Evolutionary conservation across 1,140 invertebrate genomes (phyloP).

Genomic region (Trichonephila clavipes): DNA sequence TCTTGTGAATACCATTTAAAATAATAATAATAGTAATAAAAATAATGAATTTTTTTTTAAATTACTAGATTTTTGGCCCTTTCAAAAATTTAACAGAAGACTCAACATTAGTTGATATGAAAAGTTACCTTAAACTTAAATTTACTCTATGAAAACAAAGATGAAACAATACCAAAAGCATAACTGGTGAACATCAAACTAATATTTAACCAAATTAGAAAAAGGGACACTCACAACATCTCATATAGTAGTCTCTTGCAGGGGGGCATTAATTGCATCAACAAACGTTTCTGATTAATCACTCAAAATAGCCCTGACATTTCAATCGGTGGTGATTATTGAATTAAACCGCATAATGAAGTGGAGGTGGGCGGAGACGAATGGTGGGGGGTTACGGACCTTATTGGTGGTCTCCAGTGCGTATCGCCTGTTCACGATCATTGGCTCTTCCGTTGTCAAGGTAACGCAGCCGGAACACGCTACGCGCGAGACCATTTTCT

Average conservation of each 20-base stretch:
- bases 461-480: conserved; percentile 19
- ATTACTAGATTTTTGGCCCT: no score
- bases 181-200: not conserved
- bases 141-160: no score
- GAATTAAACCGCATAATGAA: conserved; percentile 68
- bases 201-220: not conserved
- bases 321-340: conserved; percentile 44
- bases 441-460: conserved; percentile 65
- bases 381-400: not conserved
- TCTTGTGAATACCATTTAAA: no score
- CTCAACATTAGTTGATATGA: no score
- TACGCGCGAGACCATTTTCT: conserved; percentile 35
- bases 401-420: conserved; percentile 57
- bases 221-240: not conserved
- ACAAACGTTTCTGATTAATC: not conserved
- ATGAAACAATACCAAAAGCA: no score
- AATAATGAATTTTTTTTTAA: no score
- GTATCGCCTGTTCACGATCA: conserved; percentile 67
- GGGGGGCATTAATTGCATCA: not conserved
- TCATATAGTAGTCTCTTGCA: no score
- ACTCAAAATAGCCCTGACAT: no score
- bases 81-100: no score
- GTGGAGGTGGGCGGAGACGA: conserved; percentile 8
- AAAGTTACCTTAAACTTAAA: no score
- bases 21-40: no score